Evolutionary conservation across 1,140 invertebrate species (phyloP).

Genomic region (Caerostris darwini): DNA sequence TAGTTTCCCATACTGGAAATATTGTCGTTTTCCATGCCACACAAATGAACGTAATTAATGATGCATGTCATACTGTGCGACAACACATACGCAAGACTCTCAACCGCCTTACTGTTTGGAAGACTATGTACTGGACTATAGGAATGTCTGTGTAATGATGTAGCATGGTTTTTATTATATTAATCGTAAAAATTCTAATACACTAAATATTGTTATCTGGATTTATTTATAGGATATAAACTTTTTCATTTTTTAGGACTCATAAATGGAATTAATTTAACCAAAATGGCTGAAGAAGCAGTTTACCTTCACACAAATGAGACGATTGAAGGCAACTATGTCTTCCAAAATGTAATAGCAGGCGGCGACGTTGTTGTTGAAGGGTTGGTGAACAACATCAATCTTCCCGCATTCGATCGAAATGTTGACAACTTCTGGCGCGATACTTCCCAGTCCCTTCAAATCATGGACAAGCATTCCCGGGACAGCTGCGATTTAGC

Average conservation of each 20-base stretch:
- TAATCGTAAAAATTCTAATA: background rate
- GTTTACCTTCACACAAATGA: constrained; percentile 58
- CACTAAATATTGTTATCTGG: background rate
- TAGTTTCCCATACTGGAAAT: too few species aligned
- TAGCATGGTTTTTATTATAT: background rate
- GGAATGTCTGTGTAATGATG: background rate
- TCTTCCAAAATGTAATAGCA: background rate
- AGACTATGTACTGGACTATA: background rate
- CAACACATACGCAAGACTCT: too few species aligned
- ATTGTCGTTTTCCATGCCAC: too few species aligned
- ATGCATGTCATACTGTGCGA: too few species aligned
- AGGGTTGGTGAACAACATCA: constrained; percentile 53
- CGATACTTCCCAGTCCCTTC: background rate
- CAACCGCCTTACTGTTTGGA: background rate
- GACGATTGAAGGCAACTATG: constrained; percentile 22
- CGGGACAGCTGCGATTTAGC: constrained; percentile 54
- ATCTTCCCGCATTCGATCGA: constrained; percentile 39
- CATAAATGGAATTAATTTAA: constrained; percentile 33
- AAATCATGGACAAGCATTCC: constrained; percentile 13
- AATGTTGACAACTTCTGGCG: constrained; percentile 61
- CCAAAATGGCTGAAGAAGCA: constrained; percentile 33
- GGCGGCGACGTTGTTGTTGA: background rate
- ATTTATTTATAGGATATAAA: background rate
- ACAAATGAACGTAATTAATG: too few species aligned
- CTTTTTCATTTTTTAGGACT: constrained; percentile 28